A percentile compares a stretch with the other conserved stretches of the same genome.
phyloP scores from a whole-genome alignment of 2,888 invertebrate species.

The Scaptodrosophila latifasciaeformis region DNA sequence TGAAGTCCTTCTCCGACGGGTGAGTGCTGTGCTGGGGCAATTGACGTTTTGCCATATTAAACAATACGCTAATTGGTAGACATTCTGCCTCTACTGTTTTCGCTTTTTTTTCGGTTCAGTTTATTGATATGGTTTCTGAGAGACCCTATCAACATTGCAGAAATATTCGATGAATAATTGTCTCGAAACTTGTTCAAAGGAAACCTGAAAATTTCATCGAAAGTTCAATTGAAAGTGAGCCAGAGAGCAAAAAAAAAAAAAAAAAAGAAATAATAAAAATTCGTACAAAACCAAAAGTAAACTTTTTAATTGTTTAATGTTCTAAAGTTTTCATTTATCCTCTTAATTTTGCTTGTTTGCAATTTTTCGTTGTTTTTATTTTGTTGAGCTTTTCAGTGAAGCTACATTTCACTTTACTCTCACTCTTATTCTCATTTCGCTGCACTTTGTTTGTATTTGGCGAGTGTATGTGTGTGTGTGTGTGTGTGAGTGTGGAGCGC shows the following conservation, averaged over 20 bases:
- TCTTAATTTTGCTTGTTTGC: slow-evolving; percentile 32
- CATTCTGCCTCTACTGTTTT: too few species aligned
- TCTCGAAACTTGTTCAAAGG: too few species aligned
- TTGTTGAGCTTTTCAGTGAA: background rate
- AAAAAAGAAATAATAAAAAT: too few species aligned
- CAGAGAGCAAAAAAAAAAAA: too few species aligned
- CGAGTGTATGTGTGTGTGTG: too few species aligned
- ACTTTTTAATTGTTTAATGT: slow-evolving; percentile 64
- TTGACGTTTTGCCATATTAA: background rate
- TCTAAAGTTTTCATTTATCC: slow-evolving; percentile 41
- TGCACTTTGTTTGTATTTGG: slow-evolving; percentile 25
- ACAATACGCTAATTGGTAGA: slow-evolving; percentile 36
- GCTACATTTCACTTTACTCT: too few species aligned
- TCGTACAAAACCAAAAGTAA: slow-evolving; percentile 28
- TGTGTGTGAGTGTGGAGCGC: too few species aligned
- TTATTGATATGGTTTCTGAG: too few species aligned
- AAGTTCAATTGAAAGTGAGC: slow-evolving; percentile 18
- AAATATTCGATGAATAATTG: too few species aligned
- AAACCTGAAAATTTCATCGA: too few species aligned
- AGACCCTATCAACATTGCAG: too few species aligned
- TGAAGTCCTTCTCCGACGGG: background rate
- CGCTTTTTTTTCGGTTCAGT: too few species aligned
- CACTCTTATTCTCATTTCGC: background rate
- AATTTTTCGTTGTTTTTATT: background rate
- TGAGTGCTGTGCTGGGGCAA: background rate